Evolutionary conservation across 1,140 invertebrate genomes (phyloP).

Genomic region (Eriosoma lanigerum): DNA sequence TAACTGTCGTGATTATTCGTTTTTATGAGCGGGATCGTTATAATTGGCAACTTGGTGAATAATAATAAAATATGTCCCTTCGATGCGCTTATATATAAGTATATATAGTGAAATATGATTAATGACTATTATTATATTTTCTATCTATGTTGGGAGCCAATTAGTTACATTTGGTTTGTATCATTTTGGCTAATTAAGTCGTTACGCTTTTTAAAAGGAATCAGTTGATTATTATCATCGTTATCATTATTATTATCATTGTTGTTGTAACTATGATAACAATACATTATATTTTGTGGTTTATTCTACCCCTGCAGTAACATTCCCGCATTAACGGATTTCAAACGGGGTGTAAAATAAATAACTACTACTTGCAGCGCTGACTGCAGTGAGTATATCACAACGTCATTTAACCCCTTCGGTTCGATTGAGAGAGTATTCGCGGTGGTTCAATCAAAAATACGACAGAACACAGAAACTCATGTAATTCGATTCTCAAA

Average conservation of each 20-base stretch:
- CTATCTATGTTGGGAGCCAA: slow-evolving; percentile 19
- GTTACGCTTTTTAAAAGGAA: no score
- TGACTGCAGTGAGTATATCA: neutral
- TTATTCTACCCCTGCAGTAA: no score
- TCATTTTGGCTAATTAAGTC: no score
- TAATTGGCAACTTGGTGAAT: slow-evolving; percentile 12
- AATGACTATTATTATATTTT: slow-evolving; percentile 1
- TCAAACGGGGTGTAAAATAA: neutral
- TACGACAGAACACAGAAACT: neutral
- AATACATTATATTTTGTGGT: no score
- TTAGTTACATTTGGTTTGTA: neutral
- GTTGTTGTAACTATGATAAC: no score
- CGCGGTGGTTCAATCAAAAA: neutral
- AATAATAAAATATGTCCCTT: slow-evolving; percentile 6
- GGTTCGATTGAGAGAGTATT: neutral
- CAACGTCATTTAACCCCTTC: slow-evolving; percentile 1
- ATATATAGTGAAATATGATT: neutral
- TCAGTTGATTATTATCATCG: no score
- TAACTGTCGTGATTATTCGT: no score
- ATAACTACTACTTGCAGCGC: neutral
- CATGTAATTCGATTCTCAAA: slow-evolving; percentile 32
- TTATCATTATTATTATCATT: no score
- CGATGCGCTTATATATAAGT: neutral
- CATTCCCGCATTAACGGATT: neutral
- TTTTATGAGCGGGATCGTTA: neutral